These are phyloP conservation scores for Cuculus canorus DNA, from an alignment of 2,797 vertebrate genomes.

Conservation along the genomic window DNA sequence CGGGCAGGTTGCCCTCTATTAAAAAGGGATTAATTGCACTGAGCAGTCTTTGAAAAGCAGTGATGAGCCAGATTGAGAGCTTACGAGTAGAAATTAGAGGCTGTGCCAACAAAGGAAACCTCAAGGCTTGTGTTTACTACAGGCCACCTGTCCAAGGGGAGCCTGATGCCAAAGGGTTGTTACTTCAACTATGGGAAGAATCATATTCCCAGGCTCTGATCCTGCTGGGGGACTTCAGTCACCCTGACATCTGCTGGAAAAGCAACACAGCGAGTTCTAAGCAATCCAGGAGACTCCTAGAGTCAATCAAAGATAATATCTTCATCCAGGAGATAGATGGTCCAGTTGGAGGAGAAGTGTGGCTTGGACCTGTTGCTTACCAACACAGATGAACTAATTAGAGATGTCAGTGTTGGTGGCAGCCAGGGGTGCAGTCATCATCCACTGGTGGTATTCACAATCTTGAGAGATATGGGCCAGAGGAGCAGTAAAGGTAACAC, in stretches of 20 bases:
- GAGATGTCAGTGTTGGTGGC: no score
- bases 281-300: not conserved
- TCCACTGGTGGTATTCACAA: not conserved
- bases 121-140: not conserved
- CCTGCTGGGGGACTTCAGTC: not conserved
- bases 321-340: not conserved
- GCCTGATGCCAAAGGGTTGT: not conserved
- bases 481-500: not conserved
- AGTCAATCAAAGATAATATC: not conserved
- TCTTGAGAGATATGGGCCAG: not conserved
- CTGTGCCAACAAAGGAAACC: not conserved
- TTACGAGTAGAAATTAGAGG: not conserved
- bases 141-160: not conserved
- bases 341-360: not conserved
- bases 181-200: not conserved
- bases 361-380: not conserved
- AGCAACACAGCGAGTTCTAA: not conserved
- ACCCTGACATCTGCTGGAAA: not conserved
- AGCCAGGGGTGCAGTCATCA: not conserved
- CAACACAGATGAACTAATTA: not conserved
- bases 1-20: not conserved
- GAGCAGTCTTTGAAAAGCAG: not conserved
- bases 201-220: not conserved
- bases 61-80: not conserved
- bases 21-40: not conserved